Evolutionary conservation across 2,888 invertebrate genomes (phyloP), one percentile per base, ranked within the genome.

Genomic region (Amaurobius ferox): DNA sequence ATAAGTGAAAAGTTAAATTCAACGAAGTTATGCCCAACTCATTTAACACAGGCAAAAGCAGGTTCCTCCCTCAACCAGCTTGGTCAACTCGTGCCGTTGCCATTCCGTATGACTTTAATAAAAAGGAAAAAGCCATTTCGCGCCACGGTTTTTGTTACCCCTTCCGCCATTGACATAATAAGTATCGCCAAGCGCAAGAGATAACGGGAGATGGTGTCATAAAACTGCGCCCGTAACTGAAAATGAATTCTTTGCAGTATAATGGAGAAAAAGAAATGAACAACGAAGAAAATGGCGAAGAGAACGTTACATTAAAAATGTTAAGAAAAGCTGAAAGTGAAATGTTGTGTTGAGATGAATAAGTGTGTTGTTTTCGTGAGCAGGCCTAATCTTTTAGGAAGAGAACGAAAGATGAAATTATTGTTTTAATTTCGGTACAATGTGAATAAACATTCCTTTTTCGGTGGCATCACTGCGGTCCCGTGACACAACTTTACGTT

Each of bases 91-190:
- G 16, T 23, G 19, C 55, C 55, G 23, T 55, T 55, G n/a, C 55
- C 55, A 55, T 23, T n/a, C n/a, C n/a, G 9, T 35, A 19, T 11
- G 55, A 55, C 55, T 55, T n/a, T 55, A 23, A 23, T 23, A 23
- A 55, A 55, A 55, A 55, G 23, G 23, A 55, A 55, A 55, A 55
- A 23, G 55, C 55, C 55, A 55, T 55, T 23, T 23, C 55, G 23
- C 6, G 16, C 11, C 44, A 44, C 19, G 23, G 55, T 55, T 55
- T 55, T 55, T 23, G 55, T 55, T 55, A 55, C 55, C 55, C 23
- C 55, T 55, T 55, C 55, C 55, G 23, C 55, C 55, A 55, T 55
- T 23, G 55, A 55, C 55, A 55, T 55, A 55, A 55, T 44, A 55
- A 55, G 55, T n/a, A 55, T 55, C 55, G 55, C 55, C 19, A 1